phyloP scores from a whole-genome alignment of 2,113 vertebrate genomes.

The Dicaeum eximium region DNA sequence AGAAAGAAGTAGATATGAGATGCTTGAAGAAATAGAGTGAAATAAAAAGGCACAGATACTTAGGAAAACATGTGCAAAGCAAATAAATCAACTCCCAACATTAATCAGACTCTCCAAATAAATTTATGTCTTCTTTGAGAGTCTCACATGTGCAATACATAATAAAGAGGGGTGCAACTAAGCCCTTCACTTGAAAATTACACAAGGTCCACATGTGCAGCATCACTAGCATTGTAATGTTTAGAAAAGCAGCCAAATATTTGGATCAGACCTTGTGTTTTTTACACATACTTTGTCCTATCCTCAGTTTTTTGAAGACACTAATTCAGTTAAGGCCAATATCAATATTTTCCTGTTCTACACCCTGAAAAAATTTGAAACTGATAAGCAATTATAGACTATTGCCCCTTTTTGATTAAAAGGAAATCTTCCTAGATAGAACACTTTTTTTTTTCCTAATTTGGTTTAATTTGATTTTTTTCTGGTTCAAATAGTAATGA shows the following conservation, averaged over 20 bases:
- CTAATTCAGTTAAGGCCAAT: background rate
- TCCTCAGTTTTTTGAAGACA: background rate
- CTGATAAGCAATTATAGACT: background rate
- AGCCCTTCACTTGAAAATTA: background rate
- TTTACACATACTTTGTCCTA: background rate
- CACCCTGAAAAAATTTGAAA: background rate
- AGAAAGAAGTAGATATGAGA: background rate
- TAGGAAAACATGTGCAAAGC: background rate
- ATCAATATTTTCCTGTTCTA: background rate
- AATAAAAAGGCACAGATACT: background rate
- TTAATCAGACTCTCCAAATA: conserved; percentile 8
- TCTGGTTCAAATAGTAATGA: background rate
- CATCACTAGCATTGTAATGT: background rate
- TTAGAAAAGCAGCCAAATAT: background rate
- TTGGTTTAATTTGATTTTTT: background rate
- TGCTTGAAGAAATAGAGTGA: background rate
- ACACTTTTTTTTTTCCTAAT: background rate
- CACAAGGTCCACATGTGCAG: background rate
- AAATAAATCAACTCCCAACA: background rate
- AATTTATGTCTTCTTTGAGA: background rate
- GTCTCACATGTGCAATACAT: background rate
- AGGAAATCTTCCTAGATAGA: background rate
- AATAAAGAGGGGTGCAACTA: background rate
- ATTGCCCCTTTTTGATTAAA: background rate
- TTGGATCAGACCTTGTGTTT: background rate